Evolutionary conservation across 1,140 invertebrate genomes (phyloP).

Genomic region (Helicorthomorpha holstii): DNA sequence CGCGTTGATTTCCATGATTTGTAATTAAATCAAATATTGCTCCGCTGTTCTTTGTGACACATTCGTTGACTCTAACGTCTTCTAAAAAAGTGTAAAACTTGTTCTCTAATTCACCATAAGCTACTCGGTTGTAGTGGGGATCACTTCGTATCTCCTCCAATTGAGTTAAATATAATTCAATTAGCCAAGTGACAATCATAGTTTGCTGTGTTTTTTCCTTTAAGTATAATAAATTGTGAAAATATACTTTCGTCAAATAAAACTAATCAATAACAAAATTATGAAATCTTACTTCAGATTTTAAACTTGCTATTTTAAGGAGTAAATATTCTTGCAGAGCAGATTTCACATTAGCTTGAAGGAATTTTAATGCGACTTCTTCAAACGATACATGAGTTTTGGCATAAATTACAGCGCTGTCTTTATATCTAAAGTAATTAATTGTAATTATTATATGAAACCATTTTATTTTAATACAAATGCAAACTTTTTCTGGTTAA

Average conservation of each 20-base stretch:
- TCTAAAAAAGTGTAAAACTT: conserved; percentile 39
- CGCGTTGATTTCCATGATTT: conserved; percentile 81
- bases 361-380: conserved; percentile 81
- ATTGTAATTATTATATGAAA: neutral
- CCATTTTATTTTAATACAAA: too few relatives aligned
- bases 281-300: conserved; percentile 16
- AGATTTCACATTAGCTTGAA: conserved; percentile 60
- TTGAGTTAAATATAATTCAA: conserved; percentile 78
- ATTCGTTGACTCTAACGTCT: conserved; percentile 28
- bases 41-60: conserved; percentile 54
- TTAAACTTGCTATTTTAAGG: conserved; percentile 27
- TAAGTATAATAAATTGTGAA: neutral
- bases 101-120: conserved; percentile 50
- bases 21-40: conserved; percentile 76
- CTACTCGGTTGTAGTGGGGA: conserved; percentile 32
- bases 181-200: conserved; percentile 81
- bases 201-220: conserved; percentile 55
- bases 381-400: conserved; percentile 84
- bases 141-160: conserved; percentile 48
- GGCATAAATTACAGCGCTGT: conserved; percentile 72
- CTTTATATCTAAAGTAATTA: conserved; percentile 38
- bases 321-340: conserved; percentile 71
- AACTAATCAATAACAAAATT: neutral
- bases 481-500: conserved; percentile 48
- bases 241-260: neutral